Percentiles rank a stretch among this genome's conserved stretches.
Evolutionary conservation across 2,797 vertebrate species (phyloP).

Genomic region (Oreochromis grahami): DNA sequence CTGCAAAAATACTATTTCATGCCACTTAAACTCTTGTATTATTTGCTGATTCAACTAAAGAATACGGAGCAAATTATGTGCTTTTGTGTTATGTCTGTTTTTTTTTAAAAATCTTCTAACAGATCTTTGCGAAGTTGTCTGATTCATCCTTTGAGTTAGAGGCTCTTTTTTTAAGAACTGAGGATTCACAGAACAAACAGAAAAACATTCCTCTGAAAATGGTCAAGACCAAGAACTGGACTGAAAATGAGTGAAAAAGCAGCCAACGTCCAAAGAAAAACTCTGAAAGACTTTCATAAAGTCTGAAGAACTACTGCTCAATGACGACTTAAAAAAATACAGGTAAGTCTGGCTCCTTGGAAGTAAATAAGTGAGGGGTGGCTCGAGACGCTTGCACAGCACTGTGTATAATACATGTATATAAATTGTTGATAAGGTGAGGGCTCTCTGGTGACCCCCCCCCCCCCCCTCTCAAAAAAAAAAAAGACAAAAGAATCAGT

Average conservation of each 20-base stretch:
- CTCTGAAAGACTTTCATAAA: not conserved
- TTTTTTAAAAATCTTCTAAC: not conserved
- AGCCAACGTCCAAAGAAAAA: not conserved
- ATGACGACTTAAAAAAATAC: not conserved
- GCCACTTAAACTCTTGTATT: not conserved
- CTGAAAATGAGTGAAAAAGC: not conserved
- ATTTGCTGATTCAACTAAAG: not conserved
- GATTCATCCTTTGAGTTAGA: not conserved
- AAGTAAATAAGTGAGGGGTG: not conserved
- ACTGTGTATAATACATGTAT: rapidly evolving
- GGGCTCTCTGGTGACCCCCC: not conserved
- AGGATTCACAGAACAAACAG: not conserved
- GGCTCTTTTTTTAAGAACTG: not conserved
- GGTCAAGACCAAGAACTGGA: not conserved
- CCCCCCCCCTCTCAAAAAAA: too few species aligned
- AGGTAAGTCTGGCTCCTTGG: not conserved
- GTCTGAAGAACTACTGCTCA: not conserved
- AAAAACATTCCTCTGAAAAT: not conserved
- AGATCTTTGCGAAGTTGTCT: not conserved
- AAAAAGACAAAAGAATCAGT: too few species aligned
- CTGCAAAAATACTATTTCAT: not conserved
- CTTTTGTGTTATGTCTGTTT: not conserved
- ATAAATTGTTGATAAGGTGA: not conserved
- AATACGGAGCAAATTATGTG: not conserved
- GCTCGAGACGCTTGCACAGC: not conserved